A percentile compares a stretch with the other conserved stretches of the same genome.
Conservation (phyloP, 2,888 invertebrate species). For the Trichacis sp. region DNA sequence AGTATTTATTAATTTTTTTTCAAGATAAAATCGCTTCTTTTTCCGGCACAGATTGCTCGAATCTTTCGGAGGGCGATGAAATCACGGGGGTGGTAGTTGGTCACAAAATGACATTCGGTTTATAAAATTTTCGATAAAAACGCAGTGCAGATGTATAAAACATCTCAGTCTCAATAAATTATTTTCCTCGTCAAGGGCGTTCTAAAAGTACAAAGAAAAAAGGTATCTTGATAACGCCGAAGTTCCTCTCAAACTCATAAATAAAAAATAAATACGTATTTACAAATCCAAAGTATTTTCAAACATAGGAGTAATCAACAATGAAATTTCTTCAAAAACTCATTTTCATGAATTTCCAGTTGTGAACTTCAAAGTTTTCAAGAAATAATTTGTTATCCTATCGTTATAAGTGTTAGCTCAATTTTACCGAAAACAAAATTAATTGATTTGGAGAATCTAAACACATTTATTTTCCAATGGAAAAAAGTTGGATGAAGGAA, state of each 20-base stretch:
- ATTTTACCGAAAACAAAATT: no score
- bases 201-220: not conserved
- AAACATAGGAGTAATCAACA: no score
- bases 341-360: slow-evolving; percentile 26
- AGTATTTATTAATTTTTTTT: slow-evolving; percentile 5
- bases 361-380: slow-evolving; percentile 26
- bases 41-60: slow-evolving; percentile 29
- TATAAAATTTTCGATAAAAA: slow-evolving; percentile 10
- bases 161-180: slow-evolving; percentile 36
- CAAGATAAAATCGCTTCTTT: slow-evolving; percentile 14
- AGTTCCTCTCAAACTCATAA: not conserved
- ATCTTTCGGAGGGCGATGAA: not conserved
- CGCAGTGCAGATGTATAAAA: slow-evolving; percentile 19
- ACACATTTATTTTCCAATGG: no score
- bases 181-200: slow-evolving; percentile 15
- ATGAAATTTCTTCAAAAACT: no score
- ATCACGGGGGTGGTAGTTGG: not conserved
- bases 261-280: no score
- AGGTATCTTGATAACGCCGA: not conserved
- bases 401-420: slow-evolving; percentile 23
- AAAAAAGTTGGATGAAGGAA: no score
- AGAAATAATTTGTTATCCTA: slow-evolving; percentile 7
- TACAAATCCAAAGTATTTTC: no score
- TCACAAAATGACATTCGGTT: slow-evolving; percentile 3
- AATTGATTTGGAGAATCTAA: no score